phyloP scores from a whole-genome alignment of 64 coral and sea anemone species.

The Anthopleura sola region DNA sequence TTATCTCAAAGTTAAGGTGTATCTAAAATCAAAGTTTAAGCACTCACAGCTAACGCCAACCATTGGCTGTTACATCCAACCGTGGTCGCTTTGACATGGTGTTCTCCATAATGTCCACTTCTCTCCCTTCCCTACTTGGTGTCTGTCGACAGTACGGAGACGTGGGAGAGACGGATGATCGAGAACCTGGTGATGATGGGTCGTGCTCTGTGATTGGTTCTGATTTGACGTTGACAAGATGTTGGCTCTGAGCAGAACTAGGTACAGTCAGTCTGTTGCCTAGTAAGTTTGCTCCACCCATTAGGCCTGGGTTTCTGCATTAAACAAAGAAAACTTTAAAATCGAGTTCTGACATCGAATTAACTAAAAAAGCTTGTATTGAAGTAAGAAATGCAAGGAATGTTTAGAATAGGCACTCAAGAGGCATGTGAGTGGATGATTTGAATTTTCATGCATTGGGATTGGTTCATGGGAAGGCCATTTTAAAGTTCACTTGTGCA shows the following conservation, averaged over 20 bases:
- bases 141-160: slow-evolving; percentile 42
- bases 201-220: slow-evolving; percentile 58
- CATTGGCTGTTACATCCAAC: slow-evolving; percentile 39
- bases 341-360: not conserved
- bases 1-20: not conserved
- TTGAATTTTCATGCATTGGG: not conserved
- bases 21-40: not conserved
- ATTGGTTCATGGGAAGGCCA: no score
- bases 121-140: slow-evolving; percentile 37
- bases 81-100: slow-evolving; percentile 33
- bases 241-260: not conserved
- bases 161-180: slow-evolving; percentile 64
- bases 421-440: not conserved
- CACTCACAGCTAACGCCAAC: slow-evolving; percentile 36
- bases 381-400: not conserved
- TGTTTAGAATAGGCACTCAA: no score
- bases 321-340: not conserved
- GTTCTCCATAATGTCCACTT: slow-evolving; percentile 25
- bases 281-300: slow-evolving; percentile 33
- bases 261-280: slow-evolving; percentile 52
- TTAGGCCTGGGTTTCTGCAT: not conserved
- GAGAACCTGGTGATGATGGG: slow-evolving; percentile 55
- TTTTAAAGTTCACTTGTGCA: no score
- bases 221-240: slow-evolving; percentile 56
- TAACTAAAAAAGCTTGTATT: not conserved